Conservation (phyloP, 2,113 vertebrate species). For the Tetrax tetrax region DNA sequence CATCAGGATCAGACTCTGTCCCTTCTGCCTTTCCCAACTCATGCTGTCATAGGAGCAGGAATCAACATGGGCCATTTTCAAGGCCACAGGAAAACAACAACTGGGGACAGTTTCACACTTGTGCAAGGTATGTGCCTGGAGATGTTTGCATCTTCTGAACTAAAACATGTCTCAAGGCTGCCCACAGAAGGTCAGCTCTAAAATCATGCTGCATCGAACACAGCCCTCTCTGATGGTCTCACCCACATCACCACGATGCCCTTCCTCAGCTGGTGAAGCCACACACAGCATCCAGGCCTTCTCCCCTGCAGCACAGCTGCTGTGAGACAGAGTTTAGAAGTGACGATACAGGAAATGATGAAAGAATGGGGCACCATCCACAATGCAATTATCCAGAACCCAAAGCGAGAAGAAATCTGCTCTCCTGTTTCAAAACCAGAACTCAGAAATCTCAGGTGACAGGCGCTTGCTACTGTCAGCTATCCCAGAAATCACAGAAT, state of each 20-base stretch:
- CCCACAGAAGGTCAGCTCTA: not conserved
- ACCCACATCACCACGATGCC: not conserved
- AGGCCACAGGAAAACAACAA: not conserved
- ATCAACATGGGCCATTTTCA: accelerated
- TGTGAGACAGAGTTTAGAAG: not conserved
- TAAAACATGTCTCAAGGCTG: not conserved
- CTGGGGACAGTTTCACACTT: not conserved
- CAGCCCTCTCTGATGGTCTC: not conserved
- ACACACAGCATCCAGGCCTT: not conserved
- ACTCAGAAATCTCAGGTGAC: not conserved
- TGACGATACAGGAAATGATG: not conserved
- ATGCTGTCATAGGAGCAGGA: not conserved
- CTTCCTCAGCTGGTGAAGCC: not conserved
- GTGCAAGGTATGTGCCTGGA: not conserved
- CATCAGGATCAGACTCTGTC: not conserved
- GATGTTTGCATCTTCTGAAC: not conserved
- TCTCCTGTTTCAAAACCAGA: not conserved
- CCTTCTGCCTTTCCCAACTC: not conserved
- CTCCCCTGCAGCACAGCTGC: not conserved
- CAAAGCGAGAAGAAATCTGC: not conserved
- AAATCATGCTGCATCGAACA: not conserved
- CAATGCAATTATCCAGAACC: accelerated
- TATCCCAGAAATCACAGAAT: not conserved
- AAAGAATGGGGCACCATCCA: not conserved
- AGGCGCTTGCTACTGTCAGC: not conserved